phyloP scores from a whole-genome alignment of 1,140 invertebrate species.

The Drosophila melanogaster region Release_6_plus_ISO1_MT NT_033777.3:14740501-14741000 shows the following conservation, averaged over 20 bases:
- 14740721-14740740: constrained; percentile 45
- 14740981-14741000: constrained; percentile 1
- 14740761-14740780: constrained; percentile 33
- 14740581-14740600: constrained; percentile 65
- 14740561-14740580: constrained; percentile 78
- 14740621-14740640: constrained; percentile 66
- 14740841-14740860: constrained; percentile 43
- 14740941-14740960: neutral
- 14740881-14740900: constrained; percentile 35
- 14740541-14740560: constrained; percentile 20
- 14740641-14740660: constrained; percentile 78
- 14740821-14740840: constrained; percentile 41
- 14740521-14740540: constrained; percentile 29
- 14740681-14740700: constrained; percentile 79
- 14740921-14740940: constrained; percentile 59
- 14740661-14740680: constrained; percentile 68
- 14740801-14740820: constrained; percentile 6
- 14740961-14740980: constrained; percentile 13
- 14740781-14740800: constrained; percentile 23
- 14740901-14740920: constrained; percentile 49
- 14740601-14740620: constrained; percentile 57
- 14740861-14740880: constrained; percentile 51
- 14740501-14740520: constrained; percentile 73
- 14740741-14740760: constrained; percentile 13
- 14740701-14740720: constrained; percentile 69